Evolutionary conservation across 2,888 invertebrate species (phyloP).

Genomic region (Agrochola circellaris): DNA sequence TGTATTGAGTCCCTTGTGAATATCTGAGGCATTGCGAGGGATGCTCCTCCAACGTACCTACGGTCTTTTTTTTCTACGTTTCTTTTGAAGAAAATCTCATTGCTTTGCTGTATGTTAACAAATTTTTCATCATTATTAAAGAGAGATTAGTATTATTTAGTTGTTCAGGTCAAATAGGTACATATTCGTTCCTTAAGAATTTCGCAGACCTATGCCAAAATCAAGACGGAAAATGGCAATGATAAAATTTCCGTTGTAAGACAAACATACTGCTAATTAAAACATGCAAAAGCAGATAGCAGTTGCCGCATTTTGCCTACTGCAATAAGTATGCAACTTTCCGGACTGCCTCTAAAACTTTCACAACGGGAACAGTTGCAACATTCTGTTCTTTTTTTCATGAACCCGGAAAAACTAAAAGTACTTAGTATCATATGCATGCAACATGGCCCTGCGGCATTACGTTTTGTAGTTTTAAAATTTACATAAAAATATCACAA

Average conservation of each 20-base stretch:
- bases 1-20: constrained; percentile 74
- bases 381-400: constrained; percentile 46
- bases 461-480: constrained; percentile 35
- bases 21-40: constrained; percentile 49
- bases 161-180: too few relatives aligned
- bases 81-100: constrained; percentile 25
- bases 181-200: not conserved
- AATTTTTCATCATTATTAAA: not conserved
- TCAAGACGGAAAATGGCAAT: not conserved
- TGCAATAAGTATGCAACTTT: constrained; percentile 47
- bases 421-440: constrained; percentile 42
- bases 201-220: not conserved
- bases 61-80: constrained; percentile 21
- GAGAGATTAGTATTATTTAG: not conserved
- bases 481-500: constrained; percentile 50
- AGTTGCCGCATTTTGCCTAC: constrained; percentile 24
- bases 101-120: not conserved
- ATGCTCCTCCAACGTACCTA: constrained; percentile 31
- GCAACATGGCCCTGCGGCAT: constrained; percentile 27
- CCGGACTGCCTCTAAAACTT: constrained; percentile 45
- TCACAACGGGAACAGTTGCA: constrained; percentile 39
- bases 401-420: constrained; percentile 52
- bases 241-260: constrained; percentile 1
- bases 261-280: constrained; percentile 41
- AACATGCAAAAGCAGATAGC: constrained; percentile 28